Conservation (phyloP, 2,888 invertebrate genomes). For the Mesodorylaimus sp. region DNA sequence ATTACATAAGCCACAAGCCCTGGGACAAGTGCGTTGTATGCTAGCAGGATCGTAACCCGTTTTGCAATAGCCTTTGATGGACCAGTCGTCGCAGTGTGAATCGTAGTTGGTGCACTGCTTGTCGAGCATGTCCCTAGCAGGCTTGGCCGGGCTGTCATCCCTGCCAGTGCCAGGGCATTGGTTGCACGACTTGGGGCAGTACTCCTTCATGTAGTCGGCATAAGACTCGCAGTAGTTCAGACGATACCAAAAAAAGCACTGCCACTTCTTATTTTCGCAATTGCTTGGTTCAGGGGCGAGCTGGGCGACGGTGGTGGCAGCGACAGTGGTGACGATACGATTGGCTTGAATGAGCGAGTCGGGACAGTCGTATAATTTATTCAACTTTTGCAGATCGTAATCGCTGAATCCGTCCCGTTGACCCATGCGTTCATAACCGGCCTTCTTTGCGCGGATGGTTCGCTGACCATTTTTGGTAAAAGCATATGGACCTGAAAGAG, state of each 20-base stretch:
- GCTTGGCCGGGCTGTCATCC: neutral
- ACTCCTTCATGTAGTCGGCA: neutral
- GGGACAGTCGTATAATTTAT: constrained; percentile 32
- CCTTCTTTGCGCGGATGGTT: neutral
- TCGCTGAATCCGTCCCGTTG: constrained; percentile 32
- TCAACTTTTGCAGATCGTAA: constrained; percentile 32
- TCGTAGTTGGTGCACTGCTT: constrained; percentile 1
- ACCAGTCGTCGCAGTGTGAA: constrained; percentile 1
- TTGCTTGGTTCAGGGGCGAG: neutral
- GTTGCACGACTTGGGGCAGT: constrained; percentile 5
- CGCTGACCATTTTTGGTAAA: neutral
- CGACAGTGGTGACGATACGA: neutral
- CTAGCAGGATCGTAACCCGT: neutral
- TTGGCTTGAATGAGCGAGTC: neutral
- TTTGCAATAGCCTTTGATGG: neutral
- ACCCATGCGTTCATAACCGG: constrained; percentile 27
- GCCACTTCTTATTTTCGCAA: neutral
- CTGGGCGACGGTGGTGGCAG: neutral
- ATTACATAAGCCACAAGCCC: constrained; percentile 3
- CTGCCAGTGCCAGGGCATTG: neutral
- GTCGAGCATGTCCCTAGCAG: neutral
- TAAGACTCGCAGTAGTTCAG: neutral
- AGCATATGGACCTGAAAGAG: constrained; percentile 16
- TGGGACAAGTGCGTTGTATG: constrained; percentile 2
- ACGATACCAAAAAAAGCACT: constrained; percentile 1